A percentile compares a stretch with the other conserved stretches of the same genome.
phyloP scores from a whole-genome alignment of 1,140 invertebrate genomes.

The Rhyacophila brunnea region DNA sequence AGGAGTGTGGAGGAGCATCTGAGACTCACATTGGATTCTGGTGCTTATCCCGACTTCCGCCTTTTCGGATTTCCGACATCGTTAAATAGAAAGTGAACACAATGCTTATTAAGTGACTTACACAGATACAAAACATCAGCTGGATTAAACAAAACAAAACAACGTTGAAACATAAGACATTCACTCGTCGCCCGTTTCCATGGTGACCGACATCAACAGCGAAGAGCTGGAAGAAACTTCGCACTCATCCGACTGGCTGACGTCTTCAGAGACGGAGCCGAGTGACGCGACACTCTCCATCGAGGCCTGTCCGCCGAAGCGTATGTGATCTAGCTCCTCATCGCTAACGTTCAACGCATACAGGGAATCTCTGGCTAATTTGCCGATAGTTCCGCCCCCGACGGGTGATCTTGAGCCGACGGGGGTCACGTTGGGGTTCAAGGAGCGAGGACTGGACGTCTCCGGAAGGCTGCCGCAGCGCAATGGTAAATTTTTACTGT shows the following conservation, averaged over 20 bases:
- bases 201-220: no score
- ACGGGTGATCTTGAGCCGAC: constrained; percentile 40
- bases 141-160: no score
- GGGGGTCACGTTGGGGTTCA: constrained; percentile 13
- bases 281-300: constrained; percentile 47
- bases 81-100: no score
- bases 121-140: no score
- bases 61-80: no score
- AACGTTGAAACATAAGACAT: no score
- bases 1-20: no score
- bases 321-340: constrained; percentile 48
- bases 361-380: constrained; percentile 49
- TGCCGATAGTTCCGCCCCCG: constrained; percentile 46
- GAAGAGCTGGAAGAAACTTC: no score
- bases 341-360: constrained; percentile 51
- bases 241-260: constrained; percentile 2
- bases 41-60: no score
- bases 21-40: no score
- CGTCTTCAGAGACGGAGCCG: constrained; percentile 51
- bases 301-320: constrained; percentile 45
- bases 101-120: no score
- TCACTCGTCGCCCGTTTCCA: no score
- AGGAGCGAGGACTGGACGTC: constrained; percentile 30
- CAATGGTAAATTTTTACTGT: constrained; percentile 12
- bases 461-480: constrained; percentile 30